Percentiles rank a stretch among this genome's conserved stretches.
Evolutionary conservation across 2,888 invertebrate genomes (phyloP).

Genomic region (Lacanobia oleracea): DNA sequence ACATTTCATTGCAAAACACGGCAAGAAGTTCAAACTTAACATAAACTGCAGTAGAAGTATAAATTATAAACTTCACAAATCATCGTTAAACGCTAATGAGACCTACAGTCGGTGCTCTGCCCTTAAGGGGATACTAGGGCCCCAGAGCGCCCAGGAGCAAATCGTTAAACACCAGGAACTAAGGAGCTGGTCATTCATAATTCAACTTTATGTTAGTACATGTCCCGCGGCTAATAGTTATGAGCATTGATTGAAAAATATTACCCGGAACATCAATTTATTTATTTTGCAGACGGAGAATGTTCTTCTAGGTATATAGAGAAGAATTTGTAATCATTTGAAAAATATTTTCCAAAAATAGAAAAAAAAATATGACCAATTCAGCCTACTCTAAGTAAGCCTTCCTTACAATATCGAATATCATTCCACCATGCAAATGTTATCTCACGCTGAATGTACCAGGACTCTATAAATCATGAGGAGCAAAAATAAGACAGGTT

Average conservation of each 20-base stretch:
- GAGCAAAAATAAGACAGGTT: conserved; percentile 45
- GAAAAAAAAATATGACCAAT: too few relatives aligned
- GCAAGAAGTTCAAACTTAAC: conserved; percentile 17
- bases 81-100: conserved; percentile 63
- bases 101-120: conserved; percentile 47
- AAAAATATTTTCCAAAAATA: background rate
- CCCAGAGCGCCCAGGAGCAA: conserved; percentile 45
- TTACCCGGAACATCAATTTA: conserved; percentile 52
- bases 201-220: conserved; percentile 69
- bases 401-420: background rate
- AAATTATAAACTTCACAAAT: conserved; percentile 58
- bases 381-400: background rate
- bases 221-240: conserved; percentile 71
- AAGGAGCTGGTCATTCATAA: conserved; percentile 65
- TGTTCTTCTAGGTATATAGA: background rate
- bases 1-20: conserved; percentile 1
- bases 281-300: conserved; percentile 5
- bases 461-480: conserved; percentile 47
- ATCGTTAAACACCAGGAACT: conserved; percentile 60
- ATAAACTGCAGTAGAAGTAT: conserved; percentile 40
- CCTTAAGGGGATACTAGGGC: conserved; percentile 54
- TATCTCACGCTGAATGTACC: conserved; percentile 24
- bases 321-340: background rate
- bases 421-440: background rate
- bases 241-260: conserved; percentile 80